Base-by-base conservation (phyloP, 2,888 invertebrate species). In the Salticus scenicus region DNA sequence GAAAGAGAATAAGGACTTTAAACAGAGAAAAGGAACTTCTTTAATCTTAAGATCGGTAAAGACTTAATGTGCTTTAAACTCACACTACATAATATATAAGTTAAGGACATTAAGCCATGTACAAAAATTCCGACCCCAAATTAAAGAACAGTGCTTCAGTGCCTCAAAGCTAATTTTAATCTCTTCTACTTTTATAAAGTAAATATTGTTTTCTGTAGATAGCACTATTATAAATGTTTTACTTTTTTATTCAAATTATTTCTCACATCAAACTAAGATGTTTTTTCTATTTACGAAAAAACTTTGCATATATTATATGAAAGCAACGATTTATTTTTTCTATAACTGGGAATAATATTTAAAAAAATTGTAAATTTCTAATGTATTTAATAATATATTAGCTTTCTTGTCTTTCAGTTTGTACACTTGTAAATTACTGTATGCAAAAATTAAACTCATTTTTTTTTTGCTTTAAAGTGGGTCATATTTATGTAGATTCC, bases 161-260 rank as follows among this genome's bases (percentile, higher is more conserved):
- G 42, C 42, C 42, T 47, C 42, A 47, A 47, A 47, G 17, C 42
- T 47, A 47, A 47, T 47, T 47, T 47, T 47, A 47, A 47, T 47
- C 42, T 47, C 42, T 47, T 10, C 42, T 47, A 17, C 42, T 47
- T 47, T 47, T 47, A 47, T 47, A 47, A 47, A 17, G 10, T 17
- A 14, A 14, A 47, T 14, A 47, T 47, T 37, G 7, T 37, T 17
- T 47, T 47, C 17, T 47, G n/a, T 47, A 47, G 10, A 47, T 47
- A 17, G 7, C 10, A 17, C 2, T 2, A 47, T 14, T 47, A 2
- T 17, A 10, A 47, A 47, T 14, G 42, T 47, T 17, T 47, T 47
- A 14, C 10, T 47, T 14, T 47, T 17, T 17, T 47, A 14, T 17
- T 17, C 17, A 17, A 17, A 10, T 2, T 47, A 14, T 10, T 17